Percentiles rank a stretch among this genome's conserved stretches.
Conservation (phyloP, 2,888 invertebrate species). For the Ctenicera cuprea region DNA sequence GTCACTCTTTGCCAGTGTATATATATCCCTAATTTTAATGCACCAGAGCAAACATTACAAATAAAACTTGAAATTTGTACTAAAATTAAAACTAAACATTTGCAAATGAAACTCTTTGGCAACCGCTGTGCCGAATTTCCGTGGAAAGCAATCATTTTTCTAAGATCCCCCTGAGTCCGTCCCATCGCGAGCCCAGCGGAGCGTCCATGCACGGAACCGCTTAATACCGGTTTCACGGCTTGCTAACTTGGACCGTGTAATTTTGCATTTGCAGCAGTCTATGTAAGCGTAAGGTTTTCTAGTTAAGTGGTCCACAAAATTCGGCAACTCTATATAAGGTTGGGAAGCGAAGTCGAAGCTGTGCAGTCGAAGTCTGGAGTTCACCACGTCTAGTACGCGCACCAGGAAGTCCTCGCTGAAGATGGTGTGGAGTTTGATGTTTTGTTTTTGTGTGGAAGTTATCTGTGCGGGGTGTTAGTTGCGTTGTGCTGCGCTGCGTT, state of each 20-base stretch:
- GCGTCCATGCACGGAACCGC: conserved; percentile 72
- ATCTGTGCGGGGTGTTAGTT: not conserved
- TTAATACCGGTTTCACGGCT: conserved; percentile 75
- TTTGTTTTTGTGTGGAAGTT: not conserved
- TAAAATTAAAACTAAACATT: no score
- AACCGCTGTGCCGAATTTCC: not conserved
- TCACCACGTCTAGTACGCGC: conserved; percentile 55
- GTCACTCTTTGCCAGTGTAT: no score
- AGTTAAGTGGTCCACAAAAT: conserved; percentile 79
- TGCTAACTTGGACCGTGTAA: conserved; percentile 77
- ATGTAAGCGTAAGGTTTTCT: conserved; percentile 77
- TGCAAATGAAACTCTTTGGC: not conserved
- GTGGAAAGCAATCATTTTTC: conserved; percentile 42
- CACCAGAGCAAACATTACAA: no score
- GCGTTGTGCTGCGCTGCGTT: not conserved
- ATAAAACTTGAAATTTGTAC: no score
- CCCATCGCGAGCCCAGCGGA: conserved; percentile 64
- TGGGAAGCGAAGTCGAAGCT: conserved; percentile 62
- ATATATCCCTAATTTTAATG: no score
- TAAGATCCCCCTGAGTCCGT: conserved; percentile 53
- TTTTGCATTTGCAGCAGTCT: conserved; percentile 76
- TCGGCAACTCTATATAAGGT: conserved; percentile 77
- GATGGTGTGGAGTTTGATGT: not conserved
- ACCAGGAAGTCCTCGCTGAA: conserved; percentile 30
- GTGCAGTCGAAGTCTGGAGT: conserved; percentile 63